phyloP scores from a whole-genome alignment of 2,888 invertebrate genomes.

The Zonitis immaculata region DNA sequence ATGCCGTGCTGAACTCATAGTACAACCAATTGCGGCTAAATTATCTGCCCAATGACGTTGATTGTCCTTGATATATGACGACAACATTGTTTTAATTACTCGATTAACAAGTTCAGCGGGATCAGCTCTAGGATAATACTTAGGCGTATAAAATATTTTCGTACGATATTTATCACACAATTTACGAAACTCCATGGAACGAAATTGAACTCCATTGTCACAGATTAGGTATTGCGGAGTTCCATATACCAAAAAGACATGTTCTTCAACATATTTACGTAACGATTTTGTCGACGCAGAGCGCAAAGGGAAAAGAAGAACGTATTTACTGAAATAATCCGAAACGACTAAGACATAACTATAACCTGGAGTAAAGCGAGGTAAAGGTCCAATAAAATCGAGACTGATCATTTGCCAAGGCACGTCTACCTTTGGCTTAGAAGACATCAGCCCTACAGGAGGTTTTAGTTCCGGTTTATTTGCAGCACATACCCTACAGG shows the following conservation, averaged over 20 bases:
- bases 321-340: conserved; percentile 20
- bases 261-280: conserved; percentile 10
- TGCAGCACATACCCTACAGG: too few species aligned
- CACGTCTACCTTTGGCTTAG: neutral
- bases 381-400: conserved; percentile 17
- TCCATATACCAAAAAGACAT: conserved; percentile 23
- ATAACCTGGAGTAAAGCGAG: conserved; percentile 11
- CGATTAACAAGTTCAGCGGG: conserved; percentile 34
- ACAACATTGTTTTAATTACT: too few species aligned
- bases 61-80: too few species aligned
- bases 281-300: conserved; percentile 10
- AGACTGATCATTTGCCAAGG: conserved; percentile 21
- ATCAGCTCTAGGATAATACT: conserved; percentile 36
- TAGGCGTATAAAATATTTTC: conserved; percentile 21
- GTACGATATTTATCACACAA: conserved; percentile 7
- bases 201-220: conserved; percentile 22
- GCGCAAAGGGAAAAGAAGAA: conserved; percentile 12
- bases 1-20: too few species aligned
- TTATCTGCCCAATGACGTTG: too few species aligned
- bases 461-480: too few species aligned
- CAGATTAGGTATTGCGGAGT: conserved; percentile 13
- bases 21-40: too few species aligned
- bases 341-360: conserved; percentile 15
- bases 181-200: conserved; percentile 7
- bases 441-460: conserved; percentile 11